Percentiles rank a stretch among this genome's conserved stretches.
These are phyloP conservation scores for Lichenostomus cassidix DNA, from an alignment of 2,113 vertebrate genomes.

Conservation along the genomic window DNA sequence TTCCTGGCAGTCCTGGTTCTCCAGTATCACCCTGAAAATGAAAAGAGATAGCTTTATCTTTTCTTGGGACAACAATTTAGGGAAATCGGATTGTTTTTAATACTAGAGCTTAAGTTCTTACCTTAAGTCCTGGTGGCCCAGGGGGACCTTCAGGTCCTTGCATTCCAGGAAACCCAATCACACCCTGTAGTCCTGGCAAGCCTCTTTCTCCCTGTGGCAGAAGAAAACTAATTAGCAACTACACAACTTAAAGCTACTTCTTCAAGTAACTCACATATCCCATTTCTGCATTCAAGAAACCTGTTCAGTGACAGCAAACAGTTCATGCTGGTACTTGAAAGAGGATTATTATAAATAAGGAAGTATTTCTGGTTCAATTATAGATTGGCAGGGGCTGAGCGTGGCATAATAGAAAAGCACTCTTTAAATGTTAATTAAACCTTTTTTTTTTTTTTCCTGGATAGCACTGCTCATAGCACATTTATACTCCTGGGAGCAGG, in stretches of 20 bases:
- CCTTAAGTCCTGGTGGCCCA: conserved; percentile 88
- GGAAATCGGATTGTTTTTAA: background rate
- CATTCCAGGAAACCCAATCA: conserved; percentile 94
- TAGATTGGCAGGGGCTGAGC: background rate
- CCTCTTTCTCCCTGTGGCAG: conserved; percentile 87
- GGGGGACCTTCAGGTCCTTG: conserved; percentile 91
- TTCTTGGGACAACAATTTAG: background rate
- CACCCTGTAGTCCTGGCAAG: conserved; percentile 88
- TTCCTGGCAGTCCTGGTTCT: conserved; percentile 82
- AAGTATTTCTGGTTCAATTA: background rate
- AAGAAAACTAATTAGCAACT: background rate
- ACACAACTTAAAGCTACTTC: background rate
- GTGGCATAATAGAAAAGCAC: background rate
- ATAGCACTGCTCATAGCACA: background rate
- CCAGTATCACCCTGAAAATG: conserved; percentile 86
- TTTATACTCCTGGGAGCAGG: background rate
- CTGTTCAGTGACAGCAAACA: background rate
- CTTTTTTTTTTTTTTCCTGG: background rate
- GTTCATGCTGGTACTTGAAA: background rate
- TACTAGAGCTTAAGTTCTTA: conserved; percentile 44
- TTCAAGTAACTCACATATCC: background rate
- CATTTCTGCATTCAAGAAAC: background rate
- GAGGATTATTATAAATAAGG: background rate
- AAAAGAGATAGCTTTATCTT: background rate
- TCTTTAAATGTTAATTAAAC: background rate